Evolutionary conservation across 1,140 invertebrate genomes (phyloP), one percentile per base, ranked within the genome.

Genomic region (Heliconius eleuchia): DNA sequence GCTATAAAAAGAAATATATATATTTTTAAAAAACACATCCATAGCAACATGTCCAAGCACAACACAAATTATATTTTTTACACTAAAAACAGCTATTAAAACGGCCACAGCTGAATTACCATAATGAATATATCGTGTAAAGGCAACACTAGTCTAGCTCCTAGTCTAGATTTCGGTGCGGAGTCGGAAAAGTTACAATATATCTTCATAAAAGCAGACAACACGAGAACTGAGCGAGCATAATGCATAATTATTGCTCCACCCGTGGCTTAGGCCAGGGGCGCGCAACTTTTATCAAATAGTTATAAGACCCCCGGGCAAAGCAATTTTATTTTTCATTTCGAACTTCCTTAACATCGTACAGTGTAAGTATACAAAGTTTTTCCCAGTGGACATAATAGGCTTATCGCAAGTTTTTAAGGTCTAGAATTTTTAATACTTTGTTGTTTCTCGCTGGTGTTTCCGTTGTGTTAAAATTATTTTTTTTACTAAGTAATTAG

Each of bases 161-260:
- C 57, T 11, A 74, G 74, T 66, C 75, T 77, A 77, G 55, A 73
- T 73, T 80, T 80, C n/a, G 79, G 79, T 5, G 39, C 0, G 30
- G 74, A 74, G 60, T 79, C 66, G 27, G 79, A 73, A 37, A 74
- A 80, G 42, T 71, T 74, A 81, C 76, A 75, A 81, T 81, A 81
- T 78, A 81, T 81, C 80, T 74, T 73, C 80, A 81, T 81, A 78
- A 81, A 81, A 42, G 80, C 76, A 71, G 80, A 81, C 76, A 81
- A 78, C 80, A 81, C 79, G 72, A 50, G 74, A 80, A 80, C 70
- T 74, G 71, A 77, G 79, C 75, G 66, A 81, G 19, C 46, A 78
- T 81, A 78, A 81, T 81, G 73, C 73, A 81, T 78, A 81, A 81
- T 81, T 75, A 81, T 81, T 73, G 73, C 76, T 60, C 66, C 75